Base-by-base conservation (phyloP, 2,113 vertebrate genomes). In the Semicossyphus pulcher region DNA sequence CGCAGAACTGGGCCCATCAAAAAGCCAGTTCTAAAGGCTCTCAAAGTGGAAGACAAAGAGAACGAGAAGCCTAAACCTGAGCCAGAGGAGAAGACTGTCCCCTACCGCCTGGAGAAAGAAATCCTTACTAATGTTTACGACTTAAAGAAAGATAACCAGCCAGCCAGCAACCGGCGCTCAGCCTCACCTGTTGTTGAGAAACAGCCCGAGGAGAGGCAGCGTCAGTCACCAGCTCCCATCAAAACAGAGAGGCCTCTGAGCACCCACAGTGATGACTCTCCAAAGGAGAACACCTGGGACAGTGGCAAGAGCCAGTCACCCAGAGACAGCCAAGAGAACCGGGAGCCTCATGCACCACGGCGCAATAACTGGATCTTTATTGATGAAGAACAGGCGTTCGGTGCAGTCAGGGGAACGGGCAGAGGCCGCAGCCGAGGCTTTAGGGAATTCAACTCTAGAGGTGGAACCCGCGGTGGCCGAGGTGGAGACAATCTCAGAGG, bases 281-380 rank as follows among this genome's bases (percentile, higher is more conserved):
- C 92, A n/a, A 91, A 92, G 2, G 95, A 95, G 56, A 94, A 79
- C 85, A 29, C 76, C 48, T 97, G 95, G 95, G 95, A 95, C 16
- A 87, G 4, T 10, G 53, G 47, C 25, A 95, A 95, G 52, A 65
- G 86, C 1, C 90, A 94, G 5, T 47, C 73, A 28, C 47, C 79
- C 7, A 91, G 93, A 62, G 96, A 98, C 1, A 32, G 9, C 57
- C 91, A 6, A 11, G 87, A 56, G 45, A 86, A n/a, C 58, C 61
- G 91, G 11, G 95, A 97, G 10, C 59, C 93, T 0, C 94, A 96
- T 9, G 93, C 92, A 0, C 94, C 95, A 0, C 95, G 96, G 53
- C 94, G 97, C 45, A 99, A 95, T 76, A 99, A 98, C 90, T 99
- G 98, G 98, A 98, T 99, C 74, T 99, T 99, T 49, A 98, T 98